Conservation (phyloP, 2,888 invertebrate species). For the Aphidius colemani region DNA sequence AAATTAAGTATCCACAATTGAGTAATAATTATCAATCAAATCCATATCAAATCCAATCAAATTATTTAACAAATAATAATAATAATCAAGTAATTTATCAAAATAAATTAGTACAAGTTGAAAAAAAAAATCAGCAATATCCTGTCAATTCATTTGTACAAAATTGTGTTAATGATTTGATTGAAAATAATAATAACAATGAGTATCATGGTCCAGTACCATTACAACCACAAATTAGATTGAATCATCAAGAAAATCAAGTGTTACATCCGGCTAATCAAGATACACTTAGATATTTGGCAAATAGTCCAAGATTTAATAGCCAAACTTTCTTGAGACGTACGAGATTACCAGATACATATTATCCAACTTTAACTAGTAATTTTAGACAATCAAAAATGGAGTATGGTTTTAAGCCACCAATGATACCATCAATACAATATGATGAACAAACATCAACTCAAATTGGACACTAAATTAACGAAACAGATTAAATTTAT, state of each 20-base stretch:
- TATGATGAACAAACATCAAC: constrained; percentile 69
- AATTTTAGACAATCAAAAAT: constrained; percentile 72
- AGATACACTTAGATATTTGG: constrained; percentile 29
- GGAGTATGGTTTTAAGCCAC: constrained; percentile 84
- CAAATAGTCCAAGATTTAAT: constrained; percentile 24
- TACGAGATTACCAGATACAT: constrained; percentile 62
- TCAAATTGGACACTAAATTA: constrained; percentile 47
- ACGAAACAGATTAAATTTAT: no score
- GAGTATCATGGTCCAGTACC: constrained; percentile 65
- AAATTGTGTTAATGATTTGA: constrained; percentile 24
- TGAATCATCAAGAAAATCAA: constrained; percentile 40
- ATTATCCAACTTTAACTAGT: constrained; percentile 61
- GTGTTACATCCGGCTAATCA: constrained; percentile 28
- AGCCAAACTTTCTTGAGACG: constrained; percentile 44
- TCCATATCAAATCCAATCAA: constrained; percentile 14
- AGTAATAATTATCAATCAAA: constrained; percentile 20
- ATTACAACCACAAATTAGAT: constrained; percentile 45
- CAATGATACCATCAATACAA: constrained; percentile 78
- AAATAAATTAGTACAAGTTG: constrained; percentile 21
- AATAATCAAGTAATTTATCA: constrained; percentile 27
- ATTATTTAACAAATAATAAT: constrained; percentile 16
- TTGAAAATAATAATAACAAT: constrained; percentile 31
- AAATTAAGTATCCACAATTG: constrained; percentile 39
- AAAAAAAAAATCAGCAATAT: no score
- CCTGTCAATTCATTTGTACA: not conserved